These are phyloP conservation scores for Chaetophractus vellerosus DNA, from an alignment of 2,797 vertebrate species.

Conservation along the genomic window DNA sequence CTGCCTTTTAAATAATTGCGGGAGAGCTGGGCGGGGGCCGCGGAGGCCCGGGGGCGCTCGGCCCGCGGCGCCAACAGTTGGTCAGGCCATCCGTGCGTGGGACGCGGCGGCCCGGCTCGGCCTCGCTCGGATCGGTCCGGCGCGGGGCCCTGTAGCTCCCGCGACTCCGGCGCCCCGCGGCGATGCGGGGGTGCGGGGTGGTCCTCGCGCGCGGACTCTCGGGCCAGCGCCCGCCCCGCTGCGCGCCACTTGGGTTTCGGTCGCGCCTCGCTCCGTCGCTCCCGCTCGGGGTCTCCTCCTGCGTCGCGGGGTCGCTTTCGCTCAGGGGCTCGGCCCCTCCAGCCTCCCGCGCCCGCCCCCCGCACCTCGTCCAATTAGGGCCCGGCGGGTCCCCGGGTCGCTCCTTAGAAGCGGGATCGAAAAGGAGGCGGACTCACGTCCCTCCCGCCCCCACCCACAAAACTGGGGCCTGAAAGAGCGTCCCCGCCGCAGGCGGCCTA, in stretches of 20 bases:
- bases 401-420: neutral
- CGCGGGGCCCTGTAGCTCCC: neutral
- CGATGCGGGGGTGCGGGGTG: neutral
- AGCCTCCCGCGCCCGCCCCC: constrained; percentile 38
- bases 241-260: neutral
- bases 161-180: neutral
- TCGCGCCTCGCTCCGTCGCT: neutral
- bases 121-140: neutral
- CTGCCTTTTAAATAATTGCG: constrained; percentile 90
- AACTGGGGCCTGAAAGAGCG: neutral
- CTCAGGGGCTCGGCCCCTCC: neutral
- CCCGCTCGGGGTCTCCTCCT: neutral
- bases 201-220: neutral
- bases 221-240: neutral
- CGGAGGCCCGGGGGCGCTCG: neutral
- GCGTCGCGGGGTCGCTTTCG: neutral
- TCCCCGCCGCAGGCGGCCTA: constrained; percentile 59
- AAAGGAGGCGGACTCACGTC: neutral
- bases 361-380: constrained; percentile 52
- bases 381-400: neutral
- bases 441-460: neutral
- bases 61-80: neutral
- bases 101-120: neutral
- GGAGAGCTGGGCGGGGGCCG: constrained; percentile 83
- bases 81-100: neutral